Evolutionary conservation across 2,113 vertebrate genomes (phyloP), one percentile per base, ranked within the genome.

Genomic region (Semicossyphus pulcher): DNA sequence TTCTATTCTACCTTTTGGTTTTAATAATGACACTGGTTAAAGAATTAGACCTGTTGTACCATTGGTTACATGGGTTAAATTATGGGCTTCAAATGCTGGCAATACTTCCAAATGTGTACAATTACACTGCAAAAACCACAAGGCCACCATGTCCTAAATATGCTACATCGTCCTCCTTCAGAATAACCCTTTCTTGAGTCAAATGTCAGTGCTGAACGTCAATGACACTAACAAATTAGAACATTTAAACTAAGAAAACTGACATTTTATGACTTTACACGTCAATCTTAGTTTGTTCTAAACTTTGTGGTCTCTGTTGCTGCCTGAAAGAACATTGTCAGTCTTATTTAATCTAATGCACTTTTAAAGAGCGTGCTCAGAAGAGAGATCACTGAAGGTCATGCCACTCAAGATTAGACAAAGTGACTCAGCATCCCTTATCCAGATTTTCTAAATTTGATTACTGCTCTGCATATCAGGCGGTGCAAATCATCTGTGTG

Each of bases 371-470:
- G 58, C 64, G 45, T 32, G 29, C 36, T 31, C 8, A 32, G 44
- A 59, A 16, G 7, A 45, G 39, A 76, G 47, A 53, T 75, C 52
- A 41, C 23, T 29, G 70, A 61, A 48, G 51, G 49, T 56, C 49
- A 32, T 21, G 34, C 42, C 21, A 49, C 42, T 70, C 32, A 48
- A 70, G 58, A 51, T 57, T 23, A 56, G 34, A 41, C 28, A 21
- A 42, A 67, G 41, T 37, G 28, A 39, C 61, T 23, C n/a, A 15
- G 53, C 52, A 45, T 47, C 49, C 49, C 51, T 69, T 34, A 54
- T 72, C 41, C 23, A 42, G 62, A 61, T 76, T 66, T 61, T 47
- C 39, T 31, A 32, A 63, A 69, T 67, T 11, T 66, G 53, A 59
- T 60, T 29, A 29, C 48, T 62, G 32, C 32, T 26, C 49, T n/a